Evolutionary conservation across 2,113 vertebrate genomes (phyloP).

Genomic region (Xyliphius kryptos): DNA sequence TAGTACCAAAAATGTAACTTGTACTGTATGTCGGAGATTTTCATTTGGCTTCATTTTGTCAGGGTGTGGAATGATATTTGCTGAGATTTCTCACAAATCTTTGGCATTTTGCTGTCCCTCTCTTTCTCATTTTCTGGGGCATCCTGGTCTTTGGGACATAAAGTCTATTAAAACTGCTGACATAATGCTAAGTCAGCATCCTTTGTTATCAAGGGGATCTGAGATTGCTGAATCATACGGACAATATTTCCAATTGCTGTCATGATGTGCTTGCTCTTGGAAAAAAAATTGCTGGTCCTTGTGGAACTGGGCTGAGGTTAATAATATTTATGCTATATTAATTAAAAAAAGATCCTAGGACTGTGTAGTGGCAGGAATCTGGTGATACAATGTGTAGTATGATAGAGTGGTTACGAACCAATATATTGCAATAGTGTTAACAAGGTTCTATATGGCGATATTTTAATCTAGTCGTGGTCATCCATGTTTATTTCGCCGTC

Average conservation of each 20-base stretch:
- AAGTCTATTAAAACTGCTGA: slow-evolving; percentile 19
- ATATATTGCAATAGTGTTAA: too few relatives aligned
- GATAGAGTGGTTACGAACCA: too few relatives aligned
- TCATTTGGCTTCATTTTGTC: slow-evolving; percentile 27
- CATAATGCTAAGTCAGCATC: slow-evolving; percentile 25
- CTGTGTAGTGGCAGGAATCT: too few relatives aligned
- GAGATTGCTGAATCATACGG: slow-evolving; percentile 20
- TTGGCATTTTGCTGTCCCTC: too few relatives aligned
- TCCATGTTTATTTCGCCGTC: too few relatives aligned
- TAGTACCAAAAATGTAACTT: slow-evolving; percentile 18
- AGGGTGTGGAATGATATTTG: slow-evolving; percentile 29
- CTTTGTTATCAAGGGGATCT: slow-evolving; percentile 16
- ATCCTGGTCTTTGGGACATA: slow-evolving; percentile 6
- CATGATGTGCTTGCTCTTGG: slow-evolving; percentile 1
- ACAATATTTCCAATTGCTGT: slow-evolving; percentile 23
- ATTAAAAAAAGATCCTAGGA: too few relatives aligned
- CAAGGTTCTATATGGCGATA: too few relatives aligned
- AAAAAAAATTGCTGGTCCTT: background rate
- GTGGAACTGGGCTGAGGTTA: background rate
- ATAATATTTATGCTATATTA: too few relatives aligned
- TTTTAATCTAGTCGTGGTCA: too few relatives aligned
- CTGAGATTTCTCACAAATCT: slow-evolving; percentile 10
- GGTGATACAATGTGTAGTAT: too few relatives aligned
- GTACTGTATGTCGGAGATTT: slow-evolving; percentile 18
- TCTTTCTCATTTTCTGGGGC: background rate